Evolutionary conservation across 2,797 vertebrate species (phyloP).

Genomic region (Ispidina picta): DNA sequence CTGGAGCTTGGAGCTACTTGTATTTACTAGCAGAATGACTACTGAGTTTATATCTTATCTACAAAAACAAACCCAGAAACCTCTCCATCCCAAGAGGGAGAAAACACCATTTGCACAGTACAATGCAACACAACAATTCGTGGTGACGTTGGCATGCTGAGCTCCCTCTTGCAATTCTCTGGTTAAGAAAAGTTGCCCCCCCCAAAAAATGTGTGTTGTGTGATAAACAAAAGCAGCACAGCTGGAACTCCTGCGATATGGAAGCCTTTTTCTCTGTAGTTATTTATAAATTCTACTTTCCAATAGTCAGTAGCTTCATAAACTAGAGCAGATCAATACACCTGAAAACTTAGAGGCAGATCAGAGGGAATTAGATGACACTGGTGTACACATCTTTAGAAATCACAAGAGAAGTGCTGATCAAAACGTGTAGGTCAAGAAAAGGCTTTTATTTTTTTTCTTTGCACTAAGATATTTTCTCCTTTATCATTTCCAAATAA

Average conservation of each 20-base stretch:
- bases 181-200: not conserved
- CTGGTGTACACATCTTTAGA: not conserved
- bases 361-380: slow-evolving; percentile 39
- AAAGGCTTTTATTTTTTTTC: not conserved
- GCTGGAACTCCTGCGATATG: slow-evolving; percentile 39
- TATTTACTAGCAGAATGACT: slow-evolving; percentile 31
- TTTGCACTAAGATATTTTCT: not conserved
- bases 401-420: not conserved
- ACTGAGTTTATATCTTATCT: slow-evolving; percentile 29
- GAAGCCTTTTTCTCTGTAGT: not conserved
- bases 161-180: slow-evolving; percentile 11
- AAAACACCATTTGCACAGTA: not conserved
- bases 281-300: slow-evolving; percentile 57
- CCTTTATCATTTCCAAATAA: not conserved
- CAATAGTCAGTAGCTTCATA: slow-evolving; percentile 37
- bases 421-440: not conserved
- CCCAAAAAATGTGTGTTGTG: not conserved
- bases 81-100: slow-evolving; percentile 19
- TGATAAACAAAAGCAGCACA: slow-evolving; percentile 49
- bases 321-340: slow-evolving; percentile 54
- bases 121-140: not conserved
- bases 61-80: slow-evolving; percentile 44
- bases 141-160: not conserved
- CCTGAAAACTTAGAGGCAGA: slow-evolving; percentile 48
- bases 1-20: slow-evolving; percentile 5